Evolutionary conservation across 92 coral and sea anemone genomes (phyloP), one percentile per base, ranked within the genome.

Genomic region (Parazoanthus atlanticus): DNA sequence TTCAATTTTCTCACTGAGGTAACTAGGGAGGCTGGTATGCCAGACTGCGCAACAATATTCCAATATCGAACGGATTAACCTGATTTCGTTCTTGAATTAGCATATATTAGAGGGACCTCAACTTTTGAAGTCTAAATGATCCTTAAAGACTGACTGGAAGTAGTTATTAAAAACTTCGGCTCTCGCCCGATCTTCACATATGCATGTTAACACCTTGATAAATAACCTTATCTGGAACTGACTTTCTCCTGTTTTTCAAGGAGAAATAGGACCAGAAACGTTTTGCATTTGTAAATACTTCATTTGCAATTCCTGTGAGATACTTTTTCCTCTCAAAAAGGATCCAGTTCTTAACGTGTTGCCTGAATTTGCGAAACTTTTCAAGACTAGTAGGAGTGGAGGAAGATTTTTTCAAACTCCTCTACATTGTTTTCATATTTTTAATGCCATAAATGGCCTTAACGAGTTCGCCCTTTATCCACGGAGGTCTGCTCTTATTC

Each of bases 61-160:
- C n/a, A n/a, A n/a, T n/a, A n/a, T n/a, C n/a, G n/a, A n/a, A n/a
- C n/a, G n/a, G n/a, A n/a, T n/a, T n/a, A 2, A n/a, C 16, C 71
- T 8, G 16, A 21, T 23, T 3, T 8, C 58, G 58, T 49, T 49
- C 16, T 49, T 49, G 41, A 49, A 49, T 49, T 11, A 49, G 11
- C 58, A 49, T 49, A 49, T 49, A 49, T 49, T 11, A 49, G 58
- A 67, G 11, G 23, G 74, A 4, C 74, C 23, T 74, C 41, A 30
- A 16, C 43, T 74, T 74, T 11, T 31, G 40, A 74, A 25, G 31
- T 30, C 32, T 71, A 32, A 71, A 71, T 71, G 76, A 71, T 71
- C 76, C 36, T 71, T 71, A 71, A 71, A 25, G 76, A 71, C 76
- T 26, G 33, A 71, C 76, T 71, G 76, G 76, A 71, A 71, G 23